Evolutionary conservation across 2,113 vertebrate species (phyloP), one percentile per base, ranked within the genome.

Genomic region (Gambusia affinis): DNA sequence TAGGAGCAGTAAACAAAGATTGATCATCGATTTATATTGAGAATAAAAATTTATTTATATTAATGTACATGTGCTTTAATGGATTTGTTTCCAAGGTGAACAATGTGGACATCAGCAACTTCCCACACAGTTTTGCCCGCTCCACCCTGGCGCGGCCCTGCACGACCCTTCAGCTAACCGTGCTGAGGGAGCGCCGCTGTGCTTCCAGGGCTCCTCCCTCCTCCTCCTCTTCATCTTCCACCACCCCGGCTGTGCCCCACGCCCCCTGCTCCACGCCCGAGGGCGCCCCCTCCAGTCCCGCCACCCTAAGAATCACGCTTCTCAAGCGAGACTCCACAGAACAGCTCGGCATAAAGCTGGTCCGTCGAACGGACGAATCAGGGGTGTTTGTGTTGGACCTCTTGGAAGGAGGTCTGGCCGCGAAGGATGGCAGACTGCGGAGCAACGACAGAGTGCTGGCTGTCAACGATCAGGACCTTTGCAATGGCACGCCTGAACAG

Each of bases 281-380:
- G 12, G 96, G 96, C 67, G 89, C 95, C 71, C 94, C 94, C 0
- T 87, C 92, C 69, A 94, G 96, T 80, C 94, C 94, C 0, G 91
- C 91, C 79, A 93, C 96, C 37, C 95, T 99, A 72, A 96, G 96
- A 0, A 97, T 99, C 87, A 96, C 95, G 0, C 93, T 99, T 31
- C 95, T 96, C 66, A 99, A 99, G 70, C 93, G 96, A 0, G 98
- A 97, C 91, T 96, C 96, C 1, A 92, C 93, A 0, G 97, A 99
- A 88, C 98, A 99, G 94, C 96, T 99, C 0, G 98, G 98, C 87
- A 99, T 99, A 75, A 99, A 99, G 82, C 94, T 99, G 3, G 98
- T 99, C 11, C 96, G 98, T 73, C 94, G 98, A 14, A 98, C 97
- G 0, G 98, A 99, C 0, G 98, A 99, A 89, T 94, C 97, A 0